Percentiles rank a stretch among this genome's conserved stretches.
Evolutionary conservation across 2,797 vertebrate genomes (phyloP).

Genomic region (Chromis chromis): DNA sequence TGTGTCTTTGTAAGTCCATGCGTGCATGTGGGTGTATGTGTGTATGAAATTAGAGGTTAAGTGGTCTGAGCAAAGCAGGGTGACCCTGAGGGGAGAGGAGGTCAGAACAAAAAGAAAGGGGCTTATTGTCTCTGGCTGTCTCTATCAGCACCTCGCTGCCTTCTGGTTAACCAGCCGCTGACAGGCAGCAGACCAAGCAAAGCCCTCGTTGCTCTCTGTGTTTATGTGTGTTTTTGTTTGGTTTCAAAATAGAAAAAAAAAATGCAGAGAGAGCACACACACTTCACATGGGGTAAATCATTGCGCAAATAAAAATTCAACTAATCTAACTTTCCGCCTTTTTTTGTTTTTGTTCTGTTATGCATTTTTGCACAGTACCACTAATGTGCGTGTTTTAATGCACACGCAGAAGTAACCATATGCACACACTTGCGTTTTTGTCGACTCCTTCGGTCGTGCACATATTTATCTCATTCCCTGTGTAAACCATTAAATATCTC

Average conservation of each 20-base stretch:
- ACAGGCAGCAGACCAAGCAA: conserved; percentile 53
- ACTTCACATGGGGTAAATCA: conserved; percentile 23
- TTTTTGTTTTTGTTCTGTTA: conserved; percentile 3
- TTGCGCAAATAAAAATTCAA: conserved; percentile 9
- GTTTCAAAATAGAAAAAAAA: conserved; percentile 42
- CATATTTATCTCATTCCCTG: conserved; percentile 71
- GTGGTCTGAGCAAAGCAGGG: conserved; percentile 52
- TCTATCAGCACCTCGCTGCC: conserved; percentile 52
- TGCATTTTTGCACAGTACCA: conserved; percentile 7
- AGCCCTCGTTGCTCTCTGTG: conserved; percentile 25
- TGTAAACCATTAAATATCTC: conserved; percentile 83
- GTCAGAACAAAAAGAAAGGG: conserved; percentile 61
- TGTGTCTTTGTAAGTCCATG: conserved; percentile 24
- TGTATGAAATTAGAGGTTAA: conserved; percentile 63
- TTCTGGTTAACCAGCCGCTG: conserved; percentile 58
- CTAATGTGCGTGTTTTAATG: conserved; percentile 2
- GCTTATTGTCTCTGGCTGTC: conserved; percentile 57
- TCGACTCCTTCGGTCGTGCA: conserved; percentile 27
- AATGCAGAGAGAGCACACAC: conserved; percentile 1
- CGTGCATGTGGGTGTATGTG: conserved; percentile 22
- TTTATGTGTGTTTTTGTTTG: conserved; percentile 45
- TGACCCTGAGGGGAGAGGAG: conserved; percentile 59
- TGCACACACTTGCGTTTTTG: conserved; percentile 25
- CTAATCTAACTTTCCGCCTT: conserved; percentile 14
- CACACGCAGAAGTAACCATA: neutral